phyloP scores from a whole-genome alignment of 2,113 vertebrate species.

The Tinamus guttatus region DNA sequence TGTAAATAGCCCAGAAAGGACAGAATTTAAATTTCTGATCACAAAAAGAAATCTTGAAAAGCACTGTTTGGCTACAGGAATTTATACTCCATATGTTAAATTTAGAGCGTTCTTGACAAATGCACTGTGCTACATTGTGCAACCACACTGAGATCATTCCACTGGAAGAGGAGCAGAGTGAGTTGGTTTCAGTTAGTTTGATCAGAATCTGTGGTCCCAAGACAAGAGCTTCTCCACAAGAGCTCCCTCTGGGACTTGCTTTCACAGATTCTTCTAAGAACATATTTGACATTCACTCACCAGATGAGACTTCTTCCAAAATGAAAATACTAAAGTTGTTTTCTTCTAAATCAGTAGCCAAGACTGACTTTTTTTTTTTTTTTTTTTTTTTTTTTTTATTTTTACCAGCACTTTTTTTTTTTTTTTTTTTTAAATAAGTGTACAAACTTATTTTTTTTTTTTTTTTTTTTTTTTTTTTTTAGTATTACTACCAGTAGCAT shows the following conservation, averaged over 20 bases:
- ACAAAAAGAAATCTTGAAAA: neutral
- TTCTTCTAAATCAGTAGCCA: neutral
- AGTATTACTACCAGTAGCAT: neutral
- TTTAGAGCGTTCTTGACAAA: neutral
- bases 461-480: neutral
- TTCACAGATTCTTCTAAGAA: neutral
- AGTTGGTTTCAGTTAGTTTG: neutral
- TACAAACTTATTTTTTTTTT: too few relatives aligned
- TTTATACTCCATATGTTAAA: neutral
- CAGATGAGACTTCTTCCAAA: neutral
- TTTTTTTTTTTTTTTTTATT: too few relatives aligned
- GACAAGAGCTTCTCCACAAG: neutral
- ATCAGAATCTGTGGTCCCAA: neutral
- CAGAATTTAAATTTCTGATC: neutral
- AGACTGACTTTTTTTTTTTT: neutral
- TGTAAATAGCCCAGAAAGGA: neutral
- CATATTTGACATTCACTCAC: neutral
- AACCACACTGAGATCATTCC: neutral
- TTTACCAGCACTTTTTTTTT: neutral
- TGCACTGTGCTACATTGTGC: neutral
- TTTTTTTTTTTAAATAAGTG: neutral
- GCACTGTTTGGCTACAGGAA: neutral
- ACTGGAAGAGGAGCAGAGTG: neutral
- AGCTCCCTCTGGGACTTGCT: neutral
- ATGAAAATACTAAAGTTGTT: neutral